Conservation (phyloP, 2,113 vertebrate species). For the Microcebus ravelobensis region DNA sequence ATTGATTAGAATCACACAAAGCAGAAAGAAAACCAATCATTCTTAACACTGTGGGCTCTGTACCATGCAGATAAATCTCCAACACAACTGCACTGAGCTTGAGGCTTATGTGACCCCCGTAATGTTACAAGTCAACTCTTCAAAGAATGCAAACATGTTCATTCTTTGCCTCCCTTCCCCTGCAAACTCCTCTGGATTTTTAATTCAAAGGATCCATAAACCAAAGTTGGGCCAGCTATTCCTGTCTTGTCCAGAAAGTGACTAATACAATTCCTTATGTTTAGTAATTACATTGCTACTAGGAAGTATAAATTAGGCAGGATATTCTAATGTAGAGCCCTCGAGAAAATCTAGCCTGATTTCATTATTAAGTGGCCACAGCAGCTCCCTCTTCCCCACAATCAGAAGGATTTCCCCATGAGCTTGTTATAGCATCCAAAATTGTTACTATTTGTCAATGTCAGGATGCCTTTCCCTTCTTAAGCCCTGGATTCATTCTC, state of each 20-base stretch:
- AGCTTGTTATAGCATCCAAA: neutral
- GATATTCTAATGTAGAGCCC: neutral
- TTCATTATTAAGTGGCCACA: neutral
- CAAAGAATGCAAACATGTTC: constrained; percentile 44
- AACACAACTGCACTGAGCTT: constrained; percentile 63
- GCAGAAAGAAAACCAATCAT: constrained; percentile 78
- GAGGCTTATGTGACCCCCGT: neutral
- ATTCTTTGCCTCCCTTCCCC: neutral
- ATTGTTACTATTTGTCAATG: constrained; percentile 16
- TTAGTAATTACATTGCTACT: neutral
- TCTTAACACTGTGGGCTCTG: constrained; percentile 69
- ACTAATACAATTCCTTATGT: neutral
- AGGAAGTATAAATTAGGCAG: constrained; percentile 33
- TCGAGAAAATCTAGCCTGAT: neutral
- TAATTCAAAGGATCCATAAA: constrained; percentile 9
- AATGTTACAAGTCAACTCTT: constrained; percentile 42
- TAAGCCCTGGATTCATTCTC: neutral
- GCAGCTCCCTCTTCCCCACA: neutral
- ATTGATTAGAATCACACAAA: constrained; percentile 82
- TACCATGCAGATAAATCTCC: constrained; percentile 62
- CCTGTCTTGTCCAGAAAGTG: constrained; percentile 1
- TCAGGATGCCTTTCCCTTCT: neutral
- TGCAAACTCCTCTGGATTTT: constrained; percentile 11
- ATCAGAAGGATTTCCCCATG: neutral
- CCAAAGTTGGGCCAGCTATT: neutral